A percentile compares a stretch with the other conserved stretches of the same genome.
These are phyloP conservation scores for Sceloporus tristichus DNA, from an alignment of 2,113 vertebrate genomes.

Conservation along the genomic window DNA sequence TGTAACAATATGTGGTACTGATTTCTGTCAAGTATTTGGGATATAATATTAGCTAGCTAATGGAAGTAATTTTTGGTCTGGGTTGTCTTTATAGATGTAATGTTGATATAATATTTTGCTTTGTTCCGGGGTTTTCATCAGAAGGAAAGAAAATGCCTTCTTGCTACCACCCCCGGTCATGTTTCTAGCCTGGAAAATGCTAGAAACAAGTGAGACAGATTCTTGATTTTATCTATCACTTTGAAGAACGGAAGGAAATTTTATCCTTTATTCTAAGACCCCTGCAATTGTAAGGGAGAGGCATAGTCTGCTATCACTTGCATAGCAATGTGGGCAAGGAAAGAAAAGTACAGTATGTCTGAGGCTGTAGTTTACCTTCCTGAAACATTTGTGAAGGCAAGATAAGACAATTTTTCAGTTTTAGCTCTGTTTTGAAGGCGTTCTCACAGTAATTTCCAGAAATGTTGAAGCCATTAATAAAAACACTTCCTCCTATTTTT, in stretches of 20 bases:
- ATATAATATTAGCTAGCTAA: background rate
- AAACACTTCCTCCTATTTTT: too few species aligned
- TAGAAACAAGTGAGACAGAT: background rate
- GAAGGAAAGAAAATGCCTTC: too few species aligned
- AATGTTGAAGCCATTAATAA: too few species aligned
- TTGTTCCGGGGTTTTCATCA: too few species aligned
- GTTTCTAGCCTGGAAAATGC: background rate
- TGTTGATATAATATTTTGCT: too few species aligned
- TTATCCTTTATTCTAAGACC: background rate
- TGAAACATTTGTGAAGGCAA: background rate
- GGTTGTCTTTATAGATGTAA: too few species aligned
- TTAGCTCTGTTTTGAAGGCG: background rate
- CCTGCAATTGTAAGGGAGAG: background rate
- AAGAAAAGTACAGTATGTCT: background rate
- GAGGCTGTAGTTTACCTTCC: background rate
- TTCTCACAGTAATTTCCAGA: background rate
- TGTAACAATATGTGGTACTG: background rate
- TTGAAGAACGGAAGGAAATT: background rate
- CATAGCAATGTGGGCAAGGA: background rate
- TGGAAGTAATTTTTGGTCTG: background rate
- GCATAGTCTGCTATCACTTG: background rate
- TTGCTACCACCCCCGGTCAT: too few species aligned
- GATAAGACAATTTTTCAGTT: background rate
- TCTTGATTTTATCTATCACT: background rate
- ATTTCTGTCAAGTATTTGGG: background rate